These are phyloP conservation scores for Vicugna pacos DNA, from an alignment of 2,113 vertebrate genomes.

Conservation along the genomic window DNA sequence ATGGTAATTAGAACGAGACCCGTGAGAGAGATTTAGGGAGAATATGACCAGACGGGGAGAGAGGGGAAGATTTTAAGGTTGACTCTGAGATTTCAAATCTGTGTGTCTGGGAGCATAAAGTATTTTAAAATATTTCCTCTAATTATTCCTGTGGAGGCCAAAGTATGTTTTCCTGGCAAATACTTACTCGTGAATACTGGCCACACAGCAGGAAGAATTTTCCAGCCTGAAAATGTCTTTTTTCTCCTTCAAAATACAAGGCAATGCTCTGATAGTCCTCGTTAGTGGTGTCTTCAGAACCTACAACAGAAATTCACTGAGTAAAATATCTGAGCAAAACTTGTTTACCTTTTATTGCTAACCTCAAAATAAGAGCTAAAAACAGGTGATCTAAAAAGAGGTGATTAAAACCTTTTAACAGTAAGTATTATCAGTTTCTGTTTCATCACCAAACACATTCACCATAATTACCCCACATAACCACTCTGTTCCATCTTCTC, in stretches of 20 bases:
- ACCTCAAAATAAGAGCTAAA: background rate
- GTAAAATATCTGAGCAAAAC: background rate
- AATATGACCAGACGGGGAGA: background rate
- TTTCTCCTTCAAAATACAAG: constrained; percentile 97
- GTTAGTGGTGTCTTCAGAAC: constrained; percentile 91
- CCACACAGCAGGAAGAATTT: constrained; percentile 97
- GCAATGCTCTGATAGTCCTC: constrained; percentile 99
- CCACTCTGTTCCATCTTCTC: background rate
- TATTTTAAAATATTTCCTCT: background rate
- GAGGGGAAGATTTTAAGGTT: background rate
- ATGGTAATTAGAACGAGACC: background rate
- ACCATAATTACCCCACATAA: background rate
- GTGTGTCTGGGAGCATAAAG: background rate
- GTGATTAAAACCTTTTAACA: background rate
- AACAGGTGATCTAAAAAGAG: background rate
- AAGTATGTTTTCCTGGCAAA: background rate
- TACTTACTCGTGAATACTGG: constrained; percentile 94
- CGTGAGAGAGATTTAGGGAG: background rate
- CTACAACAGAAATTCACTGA: constrained; percentile 84
- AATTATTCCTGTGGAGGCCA: background rate
- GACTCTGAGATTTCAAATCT: background rate
- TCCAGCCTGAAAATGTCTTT: constrained; percentile 96
- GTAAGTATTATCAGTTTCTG: background rate
- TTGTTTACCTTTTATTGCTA: background rate
- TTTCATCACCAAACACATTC: background rate